Percentiles rank a stretch among this genome's conserved stretches.
These are phyloP conservation scores for Macquaria australasica DNA, from an alignment of 2,113 vertebrate genomes.

Conservation along the genomic window DNA sequence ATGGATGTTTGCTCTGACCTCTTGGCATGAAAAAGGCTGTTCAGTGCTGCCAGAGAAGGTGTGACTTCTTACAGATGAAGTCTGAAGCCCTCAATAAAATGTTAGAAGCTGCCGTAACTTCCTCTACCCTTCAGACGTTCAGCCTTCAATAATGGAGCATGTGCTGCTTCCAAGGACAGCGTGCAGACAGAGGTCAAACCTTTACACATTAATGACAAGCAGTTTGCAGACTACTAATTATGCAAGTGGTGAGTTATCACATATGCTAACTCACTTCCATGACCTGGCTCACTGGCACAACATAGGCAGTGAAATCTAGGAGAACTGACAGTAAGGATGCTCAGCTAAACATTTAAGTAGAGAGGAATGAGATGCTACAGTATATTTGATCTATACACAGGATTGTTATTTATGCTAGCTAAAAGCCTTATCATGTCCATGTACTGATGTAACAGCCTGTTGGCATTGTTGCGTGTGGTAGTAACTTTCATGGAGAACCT, in stretches of 20 bases:
- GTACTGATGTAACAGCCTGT: not conserved
- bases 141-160: not conserved
- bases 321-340: not conserved
- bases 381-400: not conserved
- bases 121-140: slow-evolving; percentile 1
- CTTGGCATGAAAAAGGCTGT: not conserved
- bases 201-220: not conserved
- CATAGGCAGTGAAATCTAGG: not conserved
- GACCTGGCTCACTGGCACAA: not conserved
- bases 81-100: not conserved
- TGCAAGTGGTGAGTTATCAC: not conserved
- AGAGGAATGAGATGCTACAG: not conserved
- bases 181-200: not conserved
- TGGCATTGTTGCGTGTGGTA: not conserved
- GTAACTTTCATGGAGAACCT: not conserved
- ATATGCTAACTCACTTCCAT: not conserved
- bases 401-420: not conserved
- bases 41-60: not conserved
- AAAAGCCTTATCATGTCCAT: not conserved
- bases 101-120: slow-evolving; percentile 1
- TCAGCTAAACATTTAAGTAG: not conserved
- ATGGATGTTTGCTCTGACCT: not conserved
- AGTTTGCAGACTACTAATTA: not conserved
- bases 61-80: slow-evolving; percentile 1
- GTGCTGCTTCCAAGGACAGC: not conserved